Conservation (phyloP, 2,113 vertebrate species). For the Poecile atricapillus region DNA sequence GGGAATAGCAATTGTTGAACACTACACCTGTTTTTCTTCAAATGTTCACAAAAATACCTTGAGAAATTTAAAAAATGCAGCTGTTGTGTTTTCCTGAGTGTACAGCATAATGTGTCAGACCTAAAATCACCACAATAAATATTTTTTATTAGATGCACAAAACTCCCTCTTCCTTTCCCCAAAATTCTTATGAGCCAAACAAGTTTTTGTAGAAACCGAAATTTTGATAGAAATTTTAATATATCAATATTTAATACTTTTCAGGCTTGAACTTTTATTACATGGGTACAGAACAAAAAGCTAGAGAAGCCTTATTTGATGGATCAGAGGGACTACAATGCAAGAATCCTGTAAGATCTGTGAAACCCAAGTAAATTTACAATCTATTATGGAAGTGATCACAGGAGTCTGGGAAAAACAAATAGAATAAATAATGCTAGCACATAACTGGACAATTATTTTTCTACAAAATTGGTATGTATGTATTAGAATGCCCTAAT, state of each 20-base stretch:
- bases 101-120: background rate
- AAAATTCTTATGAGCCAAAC: background rate
- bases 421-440: background rate
- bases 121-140: background rate
- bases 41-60: background rate
- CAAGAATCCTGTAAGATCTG: background rate
- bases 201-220: background rate
- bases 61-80: slow-evolving; percentile 11
- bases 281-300: background rate
- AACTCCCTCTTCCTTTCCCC: background rate
- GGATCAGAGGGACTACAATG: background rate
- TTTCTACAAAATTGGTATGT: background rate
- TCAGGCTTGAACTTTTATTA: background rate
- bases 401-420: background rate
- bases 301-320: background rate
- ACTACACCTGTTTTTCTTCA: background rate
- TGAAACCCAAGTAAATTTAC: background rate
- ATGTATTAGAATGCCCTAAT: background rate
- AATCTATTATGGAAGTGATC: background rate
- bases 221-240: background rate
- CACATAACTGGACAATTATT: background rate
- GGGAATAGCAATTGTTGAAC: background rate
- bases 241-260: background rate
- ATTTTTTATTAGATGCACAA: background rate
- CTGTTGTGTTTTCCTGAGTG: background rate